Evolutionary conservation across 2,797 vertebrate genomes (phyloP), one percentile per base, ranked within the genome.

Genomic region (Vipera ursinii): DNA sequence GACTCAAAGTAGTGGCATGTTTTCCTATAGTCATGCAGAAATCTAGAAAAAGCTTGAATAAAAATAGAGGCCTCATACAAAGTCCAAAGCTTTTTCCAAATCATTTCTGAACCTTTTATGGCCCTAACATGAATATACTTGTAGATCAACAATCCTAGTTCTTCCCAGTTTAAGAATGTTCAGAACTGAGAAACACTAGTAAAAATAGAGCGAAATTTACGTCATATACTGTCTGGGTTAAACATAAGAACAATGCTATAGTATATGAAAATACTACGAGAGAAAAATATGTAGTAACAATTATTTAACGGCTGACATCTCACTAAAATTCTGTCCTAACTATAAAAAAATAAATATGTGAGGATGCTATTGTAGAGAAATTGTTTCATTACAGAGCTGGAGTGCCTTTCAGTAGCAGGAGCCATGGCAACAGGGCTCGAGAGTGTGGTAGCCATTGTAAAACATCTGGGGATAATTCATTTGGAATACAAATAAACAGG

Each of bases 401-500:
- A 69, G 89, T 69, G 22, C 1, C 1, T 88, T 93, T 86, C 82
- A 53, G 60, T 26, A 92, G 51, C 53, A 28, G 93, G 73, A 94
- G 73, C 14, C 89, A 17, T 57, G 60, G 22, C 38, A 92, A 92
- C 14, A 9, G 1, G 24, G 56, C 57, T 63, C 15, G 87, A 88
- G 26, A 60, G 69, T 91, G 88, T 86, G 91, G 32, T 65, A 38
- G 86, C 17, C 93, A 73, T 38, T 85, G 48, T 88, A 86, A 28
- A 89, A 93, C 15, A 93, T 14, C 59, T 32, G 56, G 15, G 26
- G 82, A 91, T 10, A 57, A 92, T 57, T 92, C 0, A 86, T 78
- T 38, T 92, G 8, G 88, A 65, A 24, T 51, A 92, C n/a, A 89
- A 48, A 28, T 91, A 89, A 91, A 90, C 32, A 91, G 87, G 89